Conservation (phyloP, 64 coral and sea anemone species). For the Pachyseris speciosa region DNA sequence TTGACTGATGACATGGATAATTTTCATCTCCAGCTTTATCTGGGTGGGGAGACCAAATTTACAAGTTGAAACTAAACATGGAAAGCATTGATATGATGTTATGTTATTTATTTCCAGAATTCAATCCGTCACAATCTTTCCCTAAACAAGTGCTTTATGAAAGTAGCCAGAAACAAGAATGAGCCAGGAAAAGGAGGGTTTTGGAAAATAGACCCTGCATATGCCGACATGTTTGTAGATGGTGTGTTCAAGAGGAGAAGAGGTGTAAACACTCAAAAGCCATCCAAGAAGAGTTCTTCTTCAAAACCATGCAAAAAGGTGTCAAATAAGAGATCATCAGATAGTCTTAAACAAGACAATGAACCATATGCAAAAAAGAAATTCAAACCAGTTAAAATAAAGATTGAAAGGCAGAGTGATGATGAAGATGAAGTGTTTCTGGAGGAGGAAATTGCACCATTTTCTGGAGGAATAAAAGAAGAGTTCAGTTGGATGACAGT, state of each 20-base stretch:
- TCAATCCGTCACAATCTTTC: slow-evolving; percentile 98
- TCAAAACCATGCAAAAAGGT: slow-evolving; percentile 59
- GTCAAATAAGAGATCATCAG: slow-evolving; percentile 33
- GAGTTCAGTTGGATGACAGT: slow-evolving; percentile 94
- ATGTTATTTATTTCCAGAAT: slow-evolving; percentile 71
- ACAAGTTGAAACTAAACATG: no score
- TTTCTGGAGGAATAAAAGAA: slow-evolving; percentile 91
- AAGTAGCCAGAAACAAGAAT: slow-evolving; percentile 91
- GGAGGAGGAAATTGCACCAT: slow-evolving; percentile 88
- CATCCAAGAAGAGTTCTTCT: slow-evolving; percentile 69
- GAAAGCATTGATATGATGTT: not conserved
- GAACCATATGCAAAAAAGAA: slow-evolving; percentile 54
- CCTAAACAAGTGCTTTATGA: slow-evolving; percentile 97
- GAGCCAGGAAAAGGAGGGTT: slow-evolving; percentile 97
- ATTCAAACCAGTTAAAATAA: slow-evolving; percentile 56
- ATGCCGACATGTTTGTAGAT: slow-evolving; percentile 99
- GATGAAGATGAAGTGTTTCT: slow-evolving; percentile 65
- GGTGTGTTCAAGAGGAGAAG: slow-evolving; percentile 92
- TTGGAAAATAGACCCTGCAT: slow-evolving; percentile 95
- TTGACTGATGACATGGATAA: no score
- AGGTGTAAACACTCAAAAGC: slow-evolving; percentile 92
- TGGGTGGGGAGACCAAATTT: no score
- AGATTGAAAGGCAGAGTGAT: slow-evolving; percentile 38
- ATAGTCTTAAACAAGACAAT: slow-evolving; percentile 30
- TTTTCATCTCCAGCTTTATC: no score